Evolutionary conservation across 2,888 invertebrate genomes (phyloP).

Genomic region (Sepioteuthis lessoniana): DNA sequence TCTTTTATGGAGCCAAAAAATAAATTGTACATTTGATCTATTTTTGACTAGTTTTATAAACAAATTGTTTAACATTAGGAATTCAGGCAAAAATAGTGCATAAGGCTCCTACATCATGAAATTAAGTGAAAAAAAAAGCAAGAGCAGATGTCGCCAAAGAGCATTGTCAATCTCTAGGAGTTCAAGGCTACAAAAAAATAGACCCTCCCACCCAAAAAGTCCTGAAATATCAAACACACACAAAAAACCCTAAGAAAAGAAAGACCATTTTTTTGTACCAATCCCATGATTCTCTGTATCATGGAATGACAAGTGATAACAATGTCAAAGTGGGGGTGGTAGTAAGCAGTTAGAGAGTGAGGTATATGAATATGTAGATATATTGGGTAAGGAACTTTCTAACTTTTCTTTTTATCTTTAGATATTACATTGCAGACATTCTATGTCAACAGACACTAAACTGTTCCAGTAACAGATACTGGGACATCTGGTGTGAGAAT

Average conservation of each 20-base stretch:
- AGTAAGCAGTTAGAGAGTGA: background rate
- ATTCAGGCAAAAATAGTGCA: no score
- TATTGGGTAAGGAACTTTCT: background rate
- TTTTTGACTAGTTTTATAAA: no score
- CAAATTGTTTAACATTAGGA: no score
- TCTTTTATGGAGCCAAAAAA: no score
- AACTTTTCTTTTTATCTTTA: background rate
- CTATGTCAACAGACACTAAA: background rate
- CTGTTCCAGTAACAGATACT: background rate
- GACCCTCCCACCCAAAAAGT: background rate
- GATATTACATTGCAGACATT: conserved; percentile 15
- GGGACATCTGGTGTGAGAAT: background rate
- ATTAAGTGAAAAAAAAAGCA: no score
- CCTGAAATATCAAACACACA: background rate
- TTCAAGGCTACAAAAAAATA: background rate
- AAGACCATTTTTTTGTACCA: background rate
- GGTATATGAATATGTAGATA: background rate
- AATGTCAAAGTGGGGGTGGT: background rate
- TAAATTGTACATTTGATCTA: no score
- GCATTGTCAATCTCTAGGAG: no score
- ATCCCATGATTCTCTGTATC: background rate
- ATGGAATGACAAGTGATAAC: background rate
- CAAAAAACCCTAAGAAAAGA: background rate
- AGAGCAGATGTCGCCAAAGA: no score
- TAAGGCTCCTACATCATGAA: no score